Percentiles rank a stretch among this genome's conserved stretches.
phyloP scores from a whole-genome alignment of 2,797 vertebrate genomes.

The Acanthopagrus latus region DNA sequence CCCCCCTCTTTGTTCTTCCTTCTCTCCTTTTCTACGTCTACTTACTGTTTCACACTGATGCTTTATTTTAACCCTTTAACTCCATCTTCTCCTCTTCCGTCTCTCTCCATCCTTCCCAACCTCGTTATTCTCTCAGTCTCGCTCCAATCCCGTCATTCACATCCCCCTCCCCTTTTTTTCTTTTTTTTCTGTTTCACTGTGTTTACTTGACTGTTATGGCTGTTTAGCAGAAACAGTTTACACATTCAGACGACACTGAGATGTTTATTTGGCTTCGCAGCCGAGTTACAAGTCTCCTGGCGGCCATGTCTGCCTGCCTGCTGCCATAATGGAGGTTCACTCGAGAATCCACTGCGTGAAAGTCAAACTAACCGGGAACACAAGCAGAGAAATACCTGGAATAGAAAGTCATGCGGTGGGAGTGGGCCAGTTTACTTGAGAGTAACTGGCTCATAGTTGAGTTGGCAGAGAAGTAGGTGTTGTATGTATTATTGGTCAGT shows the following conservation, averaged over 20 bases:
- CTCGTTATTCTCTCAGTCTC: neutral
- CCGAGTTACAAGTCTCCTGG: conserved; percentile 23
- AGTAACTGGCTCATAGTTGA: neutral
- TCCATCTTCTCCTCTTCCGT: neutral
- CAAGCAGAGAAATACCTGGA: neutral
- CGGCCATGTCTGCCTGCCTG: conserved; percentile 3
- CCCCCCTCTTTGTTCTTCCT: neutral
- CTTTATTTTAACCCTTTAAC: neutral
- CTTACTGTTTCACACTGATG: neutral
- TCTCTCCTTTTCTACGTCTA: neutral
- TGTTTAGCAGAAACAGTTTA: conserved; percentile 32
- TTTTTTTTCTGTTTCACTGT: neutral
- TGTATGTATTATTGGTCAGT: neutral
- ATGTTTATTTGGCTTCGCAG: conserved; percentile 10
- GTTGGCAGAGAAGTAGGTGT: neutral
- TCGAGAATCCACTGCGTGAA: neutral
- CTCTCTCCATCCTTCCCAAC: neutral
- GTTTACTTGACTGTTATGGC: neutral
- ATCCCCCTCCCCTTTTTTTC: neutral
- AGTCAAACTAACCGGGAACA: neutral
- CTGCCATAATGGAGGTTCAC: conserved; percentile 3
- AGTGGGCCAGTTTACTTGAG: neutral
- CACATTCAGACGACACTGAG: conserved; percentile 7
- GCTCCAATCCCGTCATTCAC: neutral
- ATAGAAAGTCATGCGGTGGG: neutral